phyloP scores from a whole-genome alignment of 2,888 invertebrate genomes.

The Theretra japonica region DNA sequence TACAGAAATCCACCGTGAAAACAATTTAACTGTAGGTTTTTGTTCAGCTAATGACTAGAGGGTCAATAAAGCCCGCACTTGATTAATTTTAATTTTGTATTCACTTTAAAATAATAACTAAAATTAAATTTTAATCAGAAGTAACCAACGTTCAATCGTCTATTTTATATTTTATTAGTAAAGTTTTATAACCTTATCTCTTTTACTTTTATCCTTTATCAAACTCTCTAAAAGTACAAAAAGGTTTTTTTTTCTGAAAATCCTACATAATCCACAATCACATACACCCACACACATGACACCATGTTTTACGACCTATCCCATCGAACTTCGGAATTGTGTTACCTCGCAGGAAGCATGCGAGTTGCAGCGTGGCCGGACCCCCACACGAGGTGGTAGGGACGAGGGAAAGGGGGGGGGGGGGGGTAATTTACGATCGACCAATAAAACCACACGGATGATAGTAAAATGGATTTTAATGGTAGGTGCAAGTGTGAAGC shows the following conservation, averaged over 20 bases:
- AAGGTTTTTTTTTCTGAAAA: background rate
- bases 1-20: too few species aligned
- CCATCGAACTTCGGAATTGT: constrained; percentile 59
- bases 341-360: constrained; percentile 37
- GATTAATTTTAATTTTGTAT: too few species aligned
- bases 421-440: constrained; percentile 54
- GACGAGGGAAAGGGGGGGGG: background rate
- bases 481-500: constrained; percentile 50
- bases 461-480: constrained; percentile 71
- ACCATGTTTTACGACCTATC: constrained; percentile 63
- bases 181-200: too few species aligned
- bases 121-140: too few species aligned
- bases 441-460: constrained; percentile 64
- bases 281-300: constrained; percentile 39
- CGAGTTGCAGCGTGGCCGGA: constrained; percentile 30
- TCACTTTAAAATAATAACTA: too few species aligned
- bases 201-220: too few species aligned
- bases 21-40: too few species aligned
- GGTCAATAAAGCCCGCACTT: too few species aligned
- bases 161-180: too few species aligned
- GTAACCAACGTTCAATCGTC: too few species aligned
- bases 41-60: too few species aligned
- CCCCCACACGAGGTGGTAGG: constrained; percentile 22
- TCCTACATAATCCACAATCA: constrained; percentile 16
- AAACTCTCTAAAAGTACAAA: background rate